Conservation (phyloP, 1,140 invertebrate genomes). For the Hycleus phaleratus region DNA sequence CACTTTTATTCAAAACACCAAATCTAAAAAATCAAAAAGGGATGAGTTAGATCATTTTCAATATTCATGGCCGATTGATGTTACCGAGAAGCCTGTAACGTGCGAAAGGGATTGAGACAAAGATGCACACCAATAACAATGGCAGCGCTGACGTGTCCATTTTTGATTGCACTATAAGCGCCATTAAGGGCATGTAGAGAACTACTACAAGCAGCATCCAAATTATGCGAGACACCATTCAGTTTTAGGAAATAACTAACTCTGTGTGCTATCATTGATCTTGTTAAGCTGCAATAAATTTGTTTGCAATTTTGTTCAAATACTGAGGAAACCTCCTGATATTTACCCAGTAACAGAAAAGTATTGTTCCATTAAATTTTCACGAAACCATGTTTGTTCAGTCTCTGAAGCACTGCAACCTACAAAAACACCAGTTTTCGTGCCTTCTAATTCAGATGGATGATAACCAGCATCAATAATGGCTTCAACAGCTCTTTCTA, state of each 20-base stretch:
- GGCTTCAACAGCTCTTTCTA: conserved; percentile 79
- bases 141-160: conserved; percentile 75
- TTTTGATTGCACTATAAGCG: conserved; percentile 66
- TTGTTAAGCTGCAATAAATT: neutral
- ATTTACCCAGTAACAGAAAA: neutral
- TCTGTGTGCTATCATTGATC: conserved; percentile 73
- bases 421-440: conserved; percentile 71
- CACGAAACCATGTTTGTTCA: neutral
- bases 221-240: conserved; percentile 69
- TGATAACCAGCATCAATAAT: conserved; percentile 74
- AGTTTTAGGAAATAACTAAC: conserved; percentile 69
- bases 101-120: conserved; percentile 74
- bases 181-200: conserved; percentile 77
- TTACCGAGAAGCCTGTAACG: conserved; percentile 70
- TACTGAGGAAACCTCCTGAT: neutral
- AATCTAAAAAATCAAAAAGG: conserved; percentile 44
- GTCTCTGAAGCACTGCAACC: conserved; percentile 49
- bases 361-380: neutral
- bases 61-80: too few relatives aligned
- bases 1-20: conserved; percentile 65
- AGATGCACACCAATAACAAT: conserved; percentile 80
- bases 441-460: conserved; percentile 52
- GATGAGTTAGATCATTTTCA: neutral
- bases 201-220: conserved; percentile 88
- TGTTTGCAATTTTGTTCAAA: neutral